Base-by-base conservation (phyloP, 1,140 invertebrate genomes). In the Leptinotarsa defecta region DNA sequence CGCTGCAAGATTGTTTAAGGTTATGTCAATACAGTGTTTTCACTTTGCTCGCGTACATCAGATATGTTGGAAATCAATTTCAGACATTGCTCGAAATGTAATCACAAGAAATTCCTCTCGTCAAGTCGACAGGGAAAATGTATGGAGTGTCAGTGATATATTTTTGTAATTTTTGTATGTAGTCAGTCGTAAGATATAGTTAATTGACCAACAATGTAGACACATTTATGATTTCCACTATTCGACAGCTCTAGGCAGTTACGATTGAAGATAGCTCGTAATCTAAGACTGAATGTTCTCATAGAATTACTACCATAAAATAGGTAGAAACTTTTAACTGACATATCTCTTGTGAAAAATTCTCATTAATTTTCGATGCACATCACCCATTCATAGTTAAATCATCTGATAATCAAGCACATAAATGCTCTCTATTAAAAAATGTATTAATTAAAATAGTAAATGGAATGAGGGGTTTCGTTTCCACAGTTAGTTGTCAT, bases 121-220 rank as follows among this genome's bases (percentile, higher is more conserved):
- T 67, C 71, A n/a, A 15, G 52, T 57, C 69, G 71, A 73, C 24
- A 76, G 68, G 19, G 62, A 57, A 74, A 68, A 24, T 27, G 49
- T 74, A 75, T 27, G 75, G 74, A 71, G 78, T 82, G 76, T 81
- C 74, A 80, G 77, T 78, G 74, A 82, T 82, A 82, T 82, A 82
- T 82, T 82, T 82, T 82, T 82, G 79, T 82, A 82, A 79, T 80
- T 80, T 81, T 82, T 82, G 81, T 82, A 82, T 75, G 75, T 80
- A 81, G 78, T 75, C 62, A 65, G 69, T 68, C 74, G 69, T 61
- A 67, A 34, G 67, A 77, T 65, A 17, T 76, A 76, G 69, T 77
- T 78, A 78, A 77, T 73, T 80, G 79, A 80, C 77, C 79, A 78
- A 71, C 24, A 49, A 80, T 68, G 52, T 71, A 75, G 74, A 75